Conservation (phyloP, 1,140 invertebrate genomes). For the Drosophila novamexicana region DNA sequence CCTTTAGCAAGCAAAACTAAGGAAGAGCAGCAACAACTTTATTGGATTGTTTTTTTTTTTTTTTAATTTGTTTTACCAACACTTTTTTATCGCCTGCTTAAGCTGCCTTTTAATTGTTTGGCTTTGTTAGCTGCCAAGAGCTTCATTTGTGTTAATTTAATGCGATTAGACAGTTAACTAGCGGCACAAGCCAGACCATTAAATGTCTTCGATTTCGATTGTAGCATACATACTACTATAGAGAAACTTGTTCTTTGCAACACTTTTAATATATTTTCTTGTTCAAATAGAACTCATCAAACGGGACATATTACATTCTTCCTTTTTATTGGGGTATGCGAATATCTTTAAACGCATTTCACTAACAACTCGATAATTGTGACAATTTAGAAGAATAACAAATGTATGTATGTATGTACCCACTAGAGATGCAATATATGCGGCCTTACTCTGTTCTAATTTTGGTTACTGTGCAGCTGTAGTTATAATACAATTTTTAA, state of each 20-base stretch:
- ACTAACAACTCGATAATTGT: too few relatives aligned
- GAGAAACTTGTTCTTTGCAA: too few relatives aligned
- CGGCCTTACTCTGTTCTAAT: conserved; percentile 22
- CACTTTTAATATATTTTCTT: too few relatives aligned
- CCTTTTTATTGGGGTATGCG: too few relatives aligned
- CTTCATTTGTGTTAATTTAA: conserved; percentile 72
- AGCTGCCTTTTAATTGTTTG: conserved; percentile 27
- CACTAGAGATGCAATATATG: conserved; percentile 2
- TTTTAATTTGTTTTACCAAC: conserved; percentile 2
- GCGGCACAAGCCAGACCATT: conserved; percentile 2
- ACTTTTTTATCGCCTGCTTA: conserved; percentile 17
- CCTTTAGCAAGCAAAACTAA: conserved; percentile 57
- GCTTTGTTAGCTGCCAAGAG: conserved; percentile 33
- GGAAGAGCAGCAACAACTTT: conserved; percentile 67
- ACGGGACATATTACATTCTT: too few relatives aligned
- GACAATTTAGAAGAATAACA: too few relatives aligned
- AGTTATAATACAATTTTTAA: conserved; percentile 80
- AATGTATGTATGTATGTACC: too few relatives aligned
- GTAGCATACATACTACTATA: background rate
- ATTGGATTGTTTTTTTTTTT: conserved; percentile 60
- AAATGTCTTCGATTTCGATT: background rate
- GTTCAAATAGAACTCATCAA: too few relatives aligned
- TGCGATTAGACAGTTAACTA: conserved; percentile 63
- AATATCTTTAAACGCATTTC: too few relatives aligned
- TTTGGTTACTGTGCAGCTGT: conserved; percentile 40